A percentile compares a stretch with the other conserved stretches of the same genome.
Conservation (phyloP, 2,888 invertebrate genomes). For the Drosophila limbata region DNA sequence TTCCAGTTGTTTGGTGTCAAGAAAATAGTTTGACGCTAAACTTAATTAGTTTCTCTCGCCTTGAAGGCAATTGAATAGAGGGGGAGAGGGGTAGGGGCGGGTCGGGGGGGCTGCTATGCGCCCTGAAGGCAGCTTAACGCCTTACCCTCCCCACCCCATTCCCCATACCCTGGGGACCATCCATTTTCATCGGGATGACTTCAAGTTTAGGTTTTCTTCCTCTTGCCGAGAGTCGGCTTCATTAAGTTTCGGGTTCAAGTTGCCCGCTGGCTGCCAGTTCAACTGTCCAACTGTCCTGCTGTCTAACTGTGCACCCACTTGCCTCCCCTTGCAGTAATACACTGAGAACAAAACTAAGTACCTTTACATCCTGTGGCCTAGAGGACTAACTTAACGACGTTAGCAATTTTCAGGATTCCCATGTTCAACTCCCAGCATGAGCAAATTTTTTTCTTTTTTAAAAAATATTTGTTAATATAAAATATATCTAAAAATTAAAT, state of each 20-base stretch:
- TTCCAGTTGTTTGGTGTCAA: constrained; percentile 48
- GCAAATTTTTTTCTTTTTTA: too few species aligned
- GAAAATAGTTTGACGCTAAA: constrained; percentile 74
- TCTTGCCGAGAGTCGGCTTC: constrained; percentile 51
- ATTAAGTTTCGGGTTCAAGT: constrained; percentile 75
- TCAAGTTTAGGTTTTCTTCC: constrained; percentile 23
- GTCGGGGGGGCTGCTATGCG: neutral
- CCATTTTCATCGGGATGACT: neutral
- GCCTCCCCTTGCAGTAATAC: neutral
- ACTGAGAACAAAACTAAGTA: neutral
- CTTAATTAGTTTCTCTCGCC: constrained; percentile 74
- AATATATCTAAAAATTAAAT: too few species aligned
- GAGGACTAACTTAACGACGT: too few species aligned
- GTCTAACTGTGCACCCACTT: constrained; percentile 11
- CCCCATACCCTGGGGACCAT: neutral
- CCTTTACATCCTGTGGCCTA: too few species aligned
- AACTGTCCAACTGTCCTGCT: constrained; percentile 62
- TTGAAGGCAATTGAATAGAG: neutral
- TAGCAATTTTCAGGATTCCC: too few species aligned
- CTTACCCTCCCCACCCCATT: neutral
- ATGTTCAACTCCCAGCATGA: too few species aligned
- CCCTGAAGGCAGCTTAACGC: constrained; percentile 45
- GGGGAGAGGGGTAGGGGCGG: neutral
- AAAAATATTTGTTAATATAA: too few species aligned
- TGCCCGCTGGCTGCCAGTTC: constrained; percentile 72